phyloP scores from a whole-genome alignment of 2,888 invertebrate species.

The Xanthostigma xanthostigma region DNA sequence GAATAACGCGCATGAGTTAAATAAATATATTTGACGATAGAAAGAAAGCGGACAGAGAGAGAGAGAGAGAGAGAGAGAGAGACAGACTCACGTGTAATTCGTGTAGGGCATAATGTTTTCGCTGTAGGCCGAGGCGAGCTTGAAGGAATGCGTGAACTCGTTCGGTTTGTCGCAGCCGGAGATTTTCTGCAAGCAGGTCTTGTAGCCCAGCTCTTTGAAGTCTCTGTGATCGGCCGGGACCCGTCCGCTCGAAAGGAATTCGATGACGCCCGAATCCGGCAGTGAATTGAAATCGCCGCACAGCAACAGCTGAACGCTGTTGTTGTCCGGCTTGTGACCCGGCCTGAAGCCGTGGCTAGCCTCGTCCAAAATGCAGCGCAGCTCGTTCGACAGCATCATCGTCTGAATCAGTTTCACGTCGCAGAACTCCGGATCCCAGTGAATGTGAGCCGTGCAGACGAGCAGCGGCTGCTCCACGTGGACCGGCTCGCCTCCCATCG shows the following conservation, averaged over 20 bases:
- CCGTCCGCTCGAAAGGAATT: constrained; percentile 82
- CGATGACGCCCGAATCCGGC: constrained; percentile 94
- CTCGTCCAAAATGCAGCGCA: constrained; percentile 76
- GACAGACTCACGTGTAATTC: constrained; percentile 91
- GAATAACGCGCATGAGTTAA: no score
- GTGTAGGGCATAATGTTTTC: constrained; percentile 95
- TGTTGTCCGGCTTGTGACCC: constrained; percentile 54
- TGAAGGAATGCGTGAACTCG: constrained; percentile 93
- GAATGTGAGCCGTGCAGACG: constrained; percentile 97
- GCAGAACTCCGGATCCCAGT: constrained; percentile 99
- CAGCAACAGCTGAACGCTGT: constrained; percentile 77
- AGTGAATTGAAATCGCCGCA: constrained; percentile 98
- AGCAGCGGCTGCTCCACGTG: constrained; percentile 73
- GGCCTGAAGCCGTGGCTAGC: constrained; percentile 64
- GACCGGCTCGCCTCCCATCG: constrained; percentile 42
- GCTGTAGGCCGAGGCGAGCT: constrained; percentile 87
- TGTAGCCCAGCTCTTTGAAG: constrained; percentile 91
- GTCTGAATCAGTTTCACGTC: constrained; percentile 99
- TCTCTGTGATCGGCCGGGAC: constrained; percentile 87
- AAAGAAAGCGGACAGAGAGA: no score
- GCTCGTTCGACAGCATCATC: constrained; percentile 95
- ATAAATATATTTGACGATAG: no score
- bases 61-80: no score
- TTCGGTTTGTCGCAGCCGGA: constrained; percentile 69
- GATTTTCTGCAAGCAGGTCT: constrained; percentile 78